Evolutionary conservation across 1,140 invertebrate species (phyloP).

Genomic region (Drosophila littoralis): DNA sequence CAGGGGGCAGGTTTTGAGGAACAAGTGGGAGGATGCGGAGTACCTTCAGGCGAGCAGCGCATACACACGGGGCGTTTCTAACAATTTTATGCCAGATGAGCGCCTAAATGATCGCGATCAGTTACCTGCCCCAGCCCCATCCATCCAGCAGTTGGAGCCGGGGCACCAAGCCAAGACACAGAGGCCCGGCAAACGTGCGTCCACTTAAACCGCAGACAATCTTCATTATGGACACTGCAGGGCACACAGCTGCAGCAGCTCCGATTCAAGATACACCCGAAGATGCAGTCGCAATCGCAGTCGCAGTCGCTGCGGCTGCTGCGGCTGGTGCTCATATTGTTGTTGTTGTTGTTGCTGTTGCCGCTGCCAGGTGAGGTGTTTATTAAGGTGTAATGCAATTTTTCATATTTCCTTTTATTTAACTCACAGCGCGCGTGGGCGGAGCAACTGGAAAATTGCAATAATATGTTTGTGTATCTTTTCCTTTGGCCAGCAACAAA

Average conservation of each 20-base stretch:
- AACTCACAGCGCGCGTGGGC: constrained; percentile 60
- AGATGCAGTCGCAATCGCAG: constrained; percentile 14
- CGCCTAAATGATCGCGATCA: constrained; percentile 80
- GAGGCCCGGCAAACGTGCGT: constrained; percentile 67
- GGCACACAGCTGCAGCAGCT: constrained; percentile 56
- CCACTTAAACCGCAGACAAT: constrained; percentile 81
- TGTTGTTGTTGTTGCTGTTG: constrained; percentile 9
- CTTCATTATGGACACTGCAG: constrained; percentile 81
- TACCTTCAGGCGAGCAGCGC: constrained; percentile 37
- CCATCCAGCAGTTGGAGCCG: constrained; percentile 13
- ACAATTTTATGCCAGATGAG: constrained; percentile 84
- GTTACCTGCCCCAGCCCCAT: constrained; percentile 53
- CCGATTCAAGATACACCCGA: constrained; percentile 48
- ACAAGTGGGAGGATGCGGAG: neutral
- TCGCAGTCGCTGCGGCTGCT: constrained; percentile 3
- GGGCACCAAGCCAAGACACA: neutral
- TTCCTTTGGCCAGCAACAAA: constrained; percentile 63
- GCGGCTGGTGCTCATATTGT: neutral
- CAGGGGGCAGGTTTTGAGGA: neutral
- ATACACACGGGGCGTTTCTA: constrained; percentile 83
- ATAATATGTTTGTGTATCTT: constrained; percentile 78
- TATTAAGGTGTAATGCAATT: constrained; percentile 83
- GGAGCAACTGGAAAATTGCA: constrained; percentile 82
- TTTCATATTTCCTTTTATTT: constrained; percentile 76
- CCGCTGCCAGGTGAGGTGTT: constrained; percentile 74